A percentile compares a stretch with the other conserved stretches of the same genome.
Evolutionary conservation across 2,113 vertebrate genomes (phyloP).

Genomic region (Pimephales promelas): DNA sequence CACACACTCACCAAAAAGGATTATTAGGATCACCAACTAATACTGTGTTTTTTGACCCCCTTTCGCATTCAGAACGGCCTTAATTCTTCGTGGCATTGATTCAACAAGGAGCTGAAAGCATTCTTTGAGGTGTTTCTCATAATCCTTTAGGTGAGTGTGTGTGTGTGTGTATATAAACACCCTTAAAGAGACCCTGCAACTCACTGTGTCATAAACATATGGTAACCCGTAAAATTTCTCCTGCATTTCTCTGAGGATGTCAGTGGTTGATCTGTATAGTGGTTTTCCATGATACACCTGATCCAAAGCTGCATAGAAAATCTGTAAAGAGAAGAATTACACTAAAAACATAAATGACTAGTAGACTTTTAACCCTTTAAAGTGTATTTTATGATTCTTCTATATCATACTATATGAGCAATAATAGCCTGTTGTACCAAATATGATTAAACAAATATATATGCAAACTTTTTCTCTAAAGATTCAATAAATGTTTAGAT

Average conservation of each 20-base stretch:
- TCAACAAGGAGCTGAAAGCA: too few species aligned
- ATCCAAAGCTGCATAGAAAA: conserved; percentile 93
- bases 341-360: background rate
- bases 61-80: too few species aligned
- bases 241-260: conserved; percentile 89
- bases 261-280: conserved; percentile 84
- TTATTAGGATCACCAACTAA: too few species aligned
- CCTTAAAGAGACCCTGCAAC: background rate
- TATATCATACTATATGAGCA: background rate
- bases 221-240: conserved; percentile 88
- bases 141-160: too few species aligned
- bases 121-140: too few species aligned
- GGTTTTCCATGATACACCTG: conserved; percentile 91
- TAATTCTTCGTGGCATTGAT: too few species aligned
- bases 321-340: conserved; percentile 65
- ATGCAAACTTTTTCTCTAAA: too few species aligned
- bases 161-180: too few species aligned
- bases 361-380: background rate
- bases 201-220: conserved; percentile 86
- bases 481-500: too few species aligned
- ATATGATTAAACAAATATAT: too few species aligned
- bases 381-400: background rate
- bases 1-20: too few species aligned
- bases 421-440: background rate
- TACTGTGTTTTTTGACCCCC: too few species aligned